phyloP scores from a whole-genome alignment of 2,888 invertebrate species.

The Diadegma fenestrale region DNA sequence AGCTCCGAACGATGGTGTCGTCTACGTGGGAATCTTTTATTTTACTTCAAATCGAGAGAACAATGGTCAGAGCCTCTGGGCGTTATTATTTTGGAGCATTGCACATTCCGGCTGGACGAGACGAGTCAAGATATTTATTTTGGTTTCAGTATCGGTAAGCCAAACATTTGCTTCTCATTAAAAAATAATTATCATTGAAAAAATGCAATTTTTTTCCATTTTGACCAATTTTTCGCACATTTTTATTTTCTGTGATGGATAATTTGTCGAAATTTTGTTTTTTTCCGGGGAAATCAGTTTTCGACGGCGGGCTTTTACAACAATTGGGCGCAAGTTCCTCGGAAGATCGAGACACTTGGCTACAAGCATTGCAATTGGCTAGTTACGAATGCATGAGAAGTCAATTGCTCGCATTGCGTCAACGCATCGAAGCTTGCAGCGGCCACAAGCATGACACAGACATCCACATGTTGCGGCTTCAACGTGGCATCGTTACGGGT shows the following conservation, averaged over 20 bases:
- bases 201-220: not conserved
- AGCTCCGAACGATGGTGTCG: constrained; percentile 95
- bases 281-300: constrained; percentile 87
- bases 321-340: constrained; percentile 93
- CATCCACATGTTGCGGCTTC: constrained; percentile 89
- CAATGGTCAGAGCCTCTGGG: constrained; percentile 95
- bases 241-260: not conserved
- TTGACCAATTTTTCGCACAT: not conserved
- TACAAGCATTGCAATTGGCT: constrained; percentile 93
- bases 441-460: constrained; percentile 89
- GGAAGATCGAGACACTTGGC: constrained; percentile 93
- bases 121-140: constrained; percentile 90
- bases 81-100: constrained; percentile 95
- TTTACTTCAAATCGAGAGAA: constrained; percentile 96
- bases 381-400: constrained; percentile 93
- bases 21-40: constrained; percentile 95
- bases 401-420: constrained; percentile 89
- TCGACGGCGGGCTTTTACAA: constrained; percentile 93
- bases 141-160: constrained; percentile 92
- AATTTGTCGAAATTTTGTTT: constrained; percentile 24
- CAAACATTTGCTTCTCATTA: not conserved
- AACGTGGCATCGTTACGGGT: constrained; percentile 90
- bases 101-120: constrained; percentile 86
- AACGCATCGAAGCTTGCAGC: constrained; percentile 88
- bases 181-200: too few species aligned